A percentile compares a stretch with the other conserved stretches of the same genome.
Evolutionary conservation across 2,888 invertebrate genomes (phyloP).

Genomic region (Tinea semifulvella): DNA sequence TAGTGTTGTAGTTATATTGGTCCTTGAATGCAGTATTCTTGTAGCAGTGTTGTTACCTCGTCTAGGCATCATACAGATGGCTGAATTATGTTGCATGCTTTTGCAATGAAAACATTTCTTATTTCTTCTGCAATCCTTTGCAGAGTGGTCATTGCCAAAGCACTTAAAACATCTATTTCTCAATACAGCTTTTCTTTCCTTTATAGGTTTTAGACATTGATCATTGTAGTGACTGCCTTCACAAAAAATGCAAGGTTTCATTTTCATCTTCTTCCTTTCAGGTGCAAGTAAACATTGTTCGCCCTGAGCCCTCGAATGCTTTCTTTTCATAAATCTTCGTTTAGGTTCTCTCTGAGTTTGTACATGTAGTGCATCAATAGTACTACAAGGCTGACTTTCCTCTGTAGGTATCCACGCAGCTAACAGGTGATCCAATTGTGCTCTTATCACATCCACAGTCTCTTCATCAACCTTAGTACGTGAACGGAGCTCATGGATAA

Average conservation of each 20-base stretch:
- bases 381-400: no score
- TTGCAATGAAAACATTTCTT: conserved; percentile 3
- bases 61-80: conserved; percentile 7
- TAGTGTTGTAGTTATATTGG: no score
- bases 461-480: not conserved
- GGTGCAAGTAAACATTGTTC: not conserved
- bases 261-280: not conserved
- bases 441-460: not conserved
- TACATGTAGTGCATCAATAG: not conserved
- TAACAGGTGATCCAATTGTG: not conserved
- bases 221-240: conserved; percentile 1
- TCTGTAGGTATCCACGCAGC: no score
- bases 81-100: not conserved
- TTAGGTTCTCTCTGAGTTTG: no score
- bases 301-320: not conserved
- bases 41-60: no score
- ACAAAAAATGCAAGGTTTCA: not conserved
- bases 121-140: not conserved
- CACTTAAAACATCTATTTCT: conserved; percentile 2
- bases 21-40: no score
- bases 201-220: no score
- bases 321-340: not conserved
- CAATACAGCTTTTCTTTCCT: no score
- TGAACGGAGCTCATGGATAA: conserved; percentile 5
- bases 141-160: not conserved